Evolutionary conservation across 2,888 invertebrate species (phyloP).

Genomic region (Rapana venosa): DNA sequence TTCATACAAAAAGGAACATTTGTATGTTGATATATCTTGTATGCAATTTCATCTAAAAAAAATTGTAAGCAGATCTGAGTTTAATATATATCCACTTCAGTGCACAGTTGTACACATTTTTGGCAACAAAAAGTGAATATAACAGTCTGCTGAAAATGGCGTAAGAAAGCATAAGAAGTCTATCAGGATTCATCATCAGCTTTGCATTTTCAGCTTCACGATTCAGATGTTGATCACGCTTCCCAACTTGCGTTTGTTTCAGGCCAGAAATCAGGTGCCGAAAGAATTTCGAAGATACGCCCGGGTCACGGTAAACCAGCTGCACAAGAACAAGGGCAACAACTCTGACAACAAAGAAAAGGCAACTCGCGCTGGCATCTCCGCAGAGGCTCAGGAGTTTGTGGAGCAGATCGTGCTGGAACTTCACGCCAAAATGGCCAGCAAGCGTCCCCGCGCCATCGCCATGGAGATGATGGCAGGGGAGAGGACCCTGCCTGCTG

Average conservation of each 20-base stretch:
- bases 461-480: conserved; percentile 14
- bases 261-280: conserved; percentile 7
- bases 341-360: neutral
- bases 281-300: conserved; percentile 17
- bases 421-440: conserved; percentile 31
- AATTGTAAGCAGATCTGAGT: no score
- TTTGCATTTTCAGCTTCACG: no score
- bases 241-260: neutral
- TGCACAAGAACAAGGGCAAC: conserved; percentile 29
- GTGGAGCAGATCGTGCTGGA: conserved; percentile 25
- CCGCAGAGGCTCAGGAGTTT: neutral
- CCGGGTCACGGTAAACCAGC: neutral
- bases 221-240: no score
- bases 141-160: neutral
- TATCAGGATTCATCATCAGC: neutral
- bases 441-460: conserved; percentile 2
- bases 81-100: no score
- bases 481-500: conserved; percentile 28
- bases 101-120: no score
- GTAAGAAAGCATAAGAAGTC: neutral
- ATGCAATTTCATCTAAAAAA: no score
- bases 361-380: neutral
- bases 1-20: no score
- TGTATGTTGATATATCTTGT: no score
- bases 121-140: neutral